Percentiles rank a stretch among this genome's conserved stretches.
phyloP scores from a whole-genome alignment of 2,888 invertebrate species.

The Mythimna pallens region DNA sequence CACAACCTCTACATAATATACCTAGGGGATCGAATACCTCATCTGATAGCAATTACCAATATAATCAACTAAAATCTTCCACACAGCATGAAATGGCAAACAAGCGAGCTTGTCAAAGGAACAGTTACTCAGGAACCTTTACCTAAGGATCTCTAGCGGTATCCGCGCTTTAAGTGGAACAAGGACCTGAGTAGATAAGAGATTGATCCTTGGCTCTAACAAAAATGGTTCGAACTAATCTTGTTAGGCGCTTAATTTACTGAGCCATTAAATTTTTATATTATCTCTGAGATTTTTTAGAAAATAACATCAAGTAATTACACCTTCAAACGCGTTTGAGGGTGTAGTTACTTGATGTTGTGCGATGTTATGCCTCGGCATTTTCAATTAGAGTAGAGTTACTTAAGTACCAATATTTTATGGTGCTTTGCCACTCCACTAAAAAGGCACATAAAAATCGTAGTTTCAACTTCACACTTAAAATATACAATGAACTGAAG shows the following conservation, averaged over 20 bases:
- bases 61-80: slow-evolving; percentile 10
- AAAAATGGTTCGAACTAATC: slow-evolving; percentile 59
- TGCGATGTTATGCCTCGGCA: background rate
- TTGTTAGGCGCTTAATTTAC: slow-evolving; percentile 46
- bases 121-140: background rate
- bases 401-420: background rate
- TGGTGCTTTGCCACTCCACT: background rate
- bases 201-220: slow-evolving; percentile 46
- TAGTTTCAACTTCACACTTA: slow-evolving; percentile 8
- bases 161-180: slow-evolving; percentile 32
- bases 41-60: background rate
- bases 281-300: background rate
- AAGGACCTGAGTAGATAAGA: slow-evolving; percentile 34
- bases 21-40: too few species aligned
- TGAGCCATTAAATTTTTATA: background rate
- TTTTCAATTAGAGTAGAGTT: background rate
- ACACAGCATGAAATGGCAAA: slow-evolving; percentile 4
- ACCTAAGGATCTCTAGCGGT: background rate
- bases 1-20: too few species aligned
- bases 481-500: slow-evolving; percentile 1
- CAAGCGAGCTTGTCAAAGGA: slow-evolving; percentile 3
- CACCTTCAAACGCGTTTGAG: too few species aligned
- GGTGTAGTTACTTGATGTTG: too few species aligned
- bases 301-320: too few species aligned
- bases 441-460: background rate